Evolutionary conservation across 2,888 invertebrate genomes (phyloP).

Genomic region (Zaprionus bogoriensis): DNA sequence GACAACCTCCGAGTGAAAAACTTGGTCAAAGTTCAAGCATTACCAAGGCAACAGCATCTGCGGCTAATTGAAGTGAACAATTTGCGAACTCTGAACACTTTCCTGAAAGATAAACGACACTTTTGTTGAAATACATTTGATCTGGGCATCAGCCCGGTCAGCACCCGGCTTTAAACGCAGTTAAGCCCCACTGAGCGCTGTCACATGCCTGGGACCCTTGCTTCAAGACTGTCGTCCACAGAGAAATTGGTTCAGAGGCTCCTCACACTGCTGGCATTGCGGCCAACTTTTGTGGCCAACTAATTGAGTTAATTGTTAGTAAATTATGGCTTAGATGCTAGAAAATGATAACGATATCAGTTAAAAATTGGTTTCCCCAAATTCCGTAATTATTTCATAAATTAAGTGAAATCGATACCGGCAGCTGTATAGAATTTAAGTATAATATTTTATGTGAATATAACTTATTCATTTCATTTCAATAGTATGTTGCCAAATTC

Average conservation of each 20-base stretch:
- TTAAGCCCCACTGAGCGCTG: neutral
- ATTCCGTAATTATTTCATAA: too few species aligned
- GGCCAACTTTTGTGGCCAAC: conserved; percentile 40
- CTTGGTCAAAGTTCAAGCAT: conserved; percentile 57
- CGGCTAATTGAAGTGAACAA: conserved; percentile 65
- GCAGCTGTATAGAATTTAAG: neutral
- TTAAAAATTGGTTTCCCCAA: too few species aligned
- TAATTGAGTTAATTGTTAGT: conserved; percentile 64
- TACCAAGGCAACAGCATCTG: conserved; percentile 55
- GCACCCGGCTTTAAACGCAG: neutral
- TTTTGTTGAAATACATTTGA: conserved; percentile 64
- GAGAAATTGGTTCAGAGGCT: too few species aligned
- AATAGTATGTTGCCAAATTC: too few species aligned
- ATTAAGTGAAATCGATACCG: neutral
- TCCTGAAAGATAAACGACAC: conserved; percentile 57
- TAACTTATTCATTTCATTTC: too few species aligned
- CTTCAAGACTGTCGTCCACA: conserved; percentile 21
- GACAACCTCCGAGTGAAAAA: conserved; percentile 21
- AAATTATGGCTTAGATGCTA: conserved; percentile 37
- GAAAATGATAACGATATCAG: conserved; percentile 8
- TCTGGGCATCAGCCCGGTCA: conserved; percentile 33
- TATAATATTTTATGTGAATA: neutral
- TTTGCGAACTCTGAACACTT: conserved; percentile 24
- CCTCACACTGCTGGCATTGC: too few species aligned
- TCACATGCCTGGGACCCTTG: too few species aligned